A percentile compares a stretch with the other conserved stretches of the same genome.
Evolutionary conservation across 1,140 invertebrate genomes (phyloP).

Genomic region (Drosophila ficusphila): DNA sequence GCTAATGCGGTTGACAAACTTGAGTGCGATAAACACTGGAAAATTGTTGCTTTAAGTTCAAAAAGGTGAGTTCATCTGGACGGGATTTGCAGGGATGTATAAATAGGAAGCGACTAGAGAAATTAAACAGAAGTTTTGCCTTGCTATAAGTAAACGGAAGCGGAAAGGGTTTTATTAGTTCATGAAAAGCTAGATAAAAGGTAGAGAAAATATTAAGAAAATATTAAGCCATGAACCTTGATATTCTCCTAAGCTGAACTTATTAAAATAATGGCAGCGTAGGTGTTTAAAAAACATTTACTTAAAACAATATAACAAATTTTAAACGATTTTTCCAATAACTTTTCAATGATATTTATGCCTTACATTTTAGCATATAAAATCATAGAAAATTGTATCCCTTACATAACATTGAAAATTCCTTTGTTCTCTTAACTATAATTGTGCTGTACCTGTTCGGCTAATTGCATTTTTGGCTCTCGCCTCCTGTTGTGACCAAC

Average conservation of each 20-base stretch:
- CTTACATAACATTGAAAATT: neutral
- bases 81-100: neutral
- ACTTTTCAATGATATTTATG: no score
- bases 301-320: no score
- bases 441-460: neutral
- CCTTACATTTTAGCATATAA: no score
- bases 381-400: no score
- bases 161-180: neutral
- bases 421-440: neutral
- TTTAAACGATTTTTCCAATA: no score
- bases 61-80: neutral
- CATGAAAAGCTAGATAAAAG: neutral
- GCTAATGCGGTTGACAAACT: constrained; percentile 39
- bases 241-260: no score
- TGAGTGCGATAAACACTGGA: constrained; percentile 24
- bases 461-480: constrained; percentile 2
- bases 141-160: neutral
- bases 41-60: neutral
- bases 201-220: neutral
- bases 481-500: constrained; percentile 31
- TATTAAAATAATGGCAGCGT: no score
- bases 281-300: no score
- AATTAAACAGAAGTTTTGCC: neutral
- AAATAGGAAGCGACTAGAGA: neutral
- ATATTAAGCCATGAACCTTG: no score